Percentiles rank a stretch among this genome's conserved stretches.
Evolutionary conservation across 2,797 vertebrate genomes (phyloP).

Genomic region (Falco peregrinus): DNA sequence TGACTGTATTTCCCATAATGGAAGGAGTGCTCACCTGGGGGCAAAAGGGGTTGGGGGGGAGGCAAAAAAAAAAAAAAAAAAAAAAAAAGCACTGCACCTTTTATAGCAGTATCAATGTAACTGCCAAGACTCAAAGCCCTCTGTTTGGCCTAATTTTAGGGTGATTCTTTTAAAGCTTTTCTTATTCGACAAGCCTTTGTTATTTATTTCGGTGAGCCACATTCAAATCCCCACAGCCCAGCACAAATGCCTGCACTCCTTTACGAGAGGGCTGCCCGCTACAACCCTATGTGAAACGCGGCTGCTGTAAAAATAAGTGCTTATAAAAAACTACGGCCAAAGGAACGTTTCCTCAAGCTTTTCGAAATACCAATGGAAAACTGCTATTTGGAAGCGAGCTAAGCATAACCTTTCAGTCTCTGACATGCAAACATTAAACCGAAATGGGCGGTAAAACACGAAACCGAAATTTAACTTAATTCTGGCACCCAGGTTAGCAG

Average conservation of each 20-base stretch:
- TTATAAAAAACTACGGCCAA: not conserved
- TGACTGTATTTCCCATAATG: not conserved
- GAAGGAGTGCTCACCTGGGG: not conserved
- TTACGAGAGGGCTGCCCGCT: not conserved
- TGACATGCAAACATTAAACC: not conserved
- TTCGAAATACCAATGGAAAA: not conserved
- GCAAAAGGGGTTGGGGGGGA: no score
- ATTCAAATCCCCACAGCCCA: not conserved
- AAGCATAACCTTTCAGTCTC: not conserved
- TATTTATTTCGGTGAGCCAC: not conserved
- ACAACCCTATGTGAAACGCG: fast-evolving
- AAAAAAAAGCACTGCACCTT: not conserved
- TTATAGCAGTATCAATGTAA: not conserved
- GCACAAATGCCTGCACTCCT: not conserved
- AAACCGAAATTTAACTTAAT: not conserved
- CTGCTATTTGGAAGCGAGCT: not conserved
- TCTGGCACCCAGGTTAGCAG: not conserved
- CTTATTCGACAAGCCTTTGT: not conserved
- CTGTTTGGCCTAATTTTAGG: not conserved
- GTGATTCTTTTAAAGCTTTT: not conserved
- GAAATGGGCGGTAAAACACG: not conserved
- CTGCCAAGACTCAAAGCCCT: not conserved
- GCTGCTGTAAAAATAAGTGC: not conserved
- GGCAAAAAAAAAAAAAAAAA: not conserved
- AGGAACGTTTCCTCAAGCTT: not conserved